These are phyloP conservation scores for Heptranchias perlo DNA, from an alignment of 2,113 vertebrate species.

Conservation along the genomic window DNA sequence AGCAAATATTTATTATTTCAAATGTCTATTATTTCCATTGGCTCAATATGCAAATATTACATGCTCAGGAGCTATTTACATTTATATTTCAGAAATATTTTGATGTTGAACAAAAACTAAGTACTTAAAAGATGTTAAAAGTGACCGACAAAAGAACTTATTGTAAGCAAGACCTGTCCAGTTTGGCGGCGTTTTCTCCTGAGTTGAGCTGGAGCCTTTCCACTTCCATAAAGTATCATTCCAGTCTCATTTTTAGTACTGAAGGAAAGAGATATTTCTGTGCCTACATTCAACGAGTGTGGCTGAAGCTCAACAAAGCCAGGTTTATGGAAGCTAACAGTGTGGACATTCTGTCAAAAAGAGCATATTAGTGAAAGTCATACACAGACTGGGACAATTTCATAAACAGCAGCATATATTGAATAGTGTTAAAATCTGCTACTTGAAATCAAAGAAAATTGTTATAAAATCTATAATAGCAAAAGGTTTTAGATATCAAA, in stretches of 20 bases:
- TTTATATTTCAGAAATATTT: neutral
- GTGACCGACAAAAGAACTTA: neutral
- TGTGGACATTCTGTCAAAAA: slow-evolving; percentile 77
- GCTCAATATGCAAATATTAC: neutral
- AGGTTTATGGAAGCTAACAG: slow-evolving; percentile 81
- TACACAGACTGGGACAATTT: neutral
- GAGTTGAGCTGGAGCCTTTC: slow-evolving; percentile 52
- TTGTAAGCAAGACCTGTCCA: slow-evolving; percentile 62
- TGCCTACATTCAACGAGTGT: slow-evolving; percentile 62
- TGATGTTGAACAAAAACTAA: neutral
- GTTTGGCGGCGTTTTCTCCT: slow-evolving; percentile 79
- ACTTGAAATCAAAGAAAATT: neutral
- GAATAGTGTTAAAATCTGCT: neutral
- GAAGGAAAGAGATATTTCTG: slow-evolving; percentile 93
- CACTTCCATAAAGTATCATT: slow-evolving; percentile 76
- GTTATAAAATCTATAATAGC: neutral
- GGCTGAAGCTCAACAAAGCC: slow-evolving; percentile 81
- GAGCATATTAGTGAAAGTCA: neutral
- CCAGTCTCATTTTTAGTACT: slow-evolving; percentile 84
- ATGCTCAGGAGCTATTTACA: neutral
- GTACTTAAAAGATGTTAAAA: neutral
- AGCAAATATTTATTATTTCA: neutral
- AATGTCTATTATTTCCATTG: neutral
- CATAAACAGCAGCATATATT: neutral
- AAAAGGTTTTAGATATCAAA: slow-evolving; percentile 48